Conservation (phyloP, 2,797 vertebrate species). For the Sebastes reedi region DNA sequence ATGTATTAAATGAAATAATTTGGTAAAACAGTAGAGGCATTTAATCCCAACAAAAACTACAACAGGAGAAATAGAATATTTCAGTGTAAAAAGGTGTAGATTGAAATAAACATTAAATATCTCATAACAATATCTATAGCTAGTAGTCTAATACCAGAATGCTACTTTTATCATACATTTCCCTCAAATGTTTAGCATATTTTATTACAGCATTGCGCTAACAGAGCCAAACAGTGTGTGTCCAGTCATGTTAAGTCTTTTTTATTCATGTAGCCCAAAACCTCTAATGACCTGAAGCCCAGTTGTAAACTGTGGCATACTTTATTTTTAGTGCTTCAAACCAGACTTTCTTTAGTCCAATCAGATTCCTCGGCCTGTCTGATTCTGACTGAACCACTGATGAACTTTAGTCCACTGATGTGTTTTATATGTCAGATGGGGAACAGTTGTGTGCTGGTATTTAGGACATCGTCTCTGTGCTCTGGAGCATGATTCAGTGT, state of each 20-base stretch:
- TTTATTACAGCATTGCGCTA: no score
- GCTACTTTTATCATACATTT: no score
- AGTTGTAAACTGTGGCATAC: neutral
- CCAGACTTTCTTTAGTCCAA: neutral
- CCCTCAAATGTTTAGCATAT: no score
- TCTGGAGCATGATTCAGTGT: neutral
- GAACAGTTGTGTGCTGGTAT: neutral
- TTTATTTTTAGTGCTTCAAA: neutral
- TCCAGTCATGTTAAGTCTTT: neutral
- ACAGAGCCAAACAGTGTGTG: neutral
- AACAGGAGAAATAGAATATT: rapidly evolving
- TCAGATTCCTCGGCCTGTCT: neutral
- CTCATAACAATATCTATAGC: rapidly evolving
- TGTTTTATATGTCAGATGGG: neutral
- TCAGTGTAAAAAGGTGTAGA: no score
- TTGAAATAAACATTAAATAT: no score
- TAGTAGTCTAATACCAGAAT: no score
- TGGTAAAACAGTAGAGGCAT: neutral
- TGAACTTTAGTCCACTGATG: neutral
- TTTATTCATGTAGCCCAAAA: neutral
- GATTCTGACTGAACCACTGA: neutral
- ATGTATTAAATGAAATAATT: rapidly evolving
- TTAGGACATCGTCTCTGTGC: neutral
- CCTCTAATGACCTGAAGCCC: neutral
- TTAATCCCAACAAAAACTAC: neutral